Conservation (phyloP, 2,113 vertebrate genomes). For the Gnathochromis pfefferi region DNA sequence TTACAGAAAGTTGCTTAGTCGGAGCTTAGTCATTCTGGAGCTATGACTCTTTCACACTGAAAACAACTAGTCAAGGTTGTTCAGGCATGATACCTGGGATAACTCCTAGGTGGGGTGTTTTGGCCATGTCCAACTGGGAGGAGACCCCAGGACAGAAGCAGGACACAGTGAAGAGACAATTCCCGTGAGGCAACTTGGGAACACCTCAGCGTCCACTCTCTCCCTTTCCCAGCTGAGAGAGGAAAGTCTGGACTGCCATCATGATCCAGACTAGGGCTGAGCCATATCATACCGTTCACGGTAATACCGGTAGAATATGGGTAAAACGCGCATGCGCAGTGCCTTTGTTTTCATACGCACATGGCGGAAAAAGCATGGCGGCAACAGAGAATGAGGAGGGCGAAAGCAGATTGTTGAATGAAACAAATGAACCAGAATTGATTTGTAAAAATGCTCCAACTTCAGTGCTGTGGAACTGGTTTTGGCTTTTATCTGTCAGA, state of each 20-base stretch:
- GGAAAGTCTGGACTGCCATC: not conserved
- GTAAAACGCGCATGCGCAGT: not conserved
- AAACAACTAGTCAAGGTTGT: not conserved
- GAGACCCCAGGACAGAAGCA: not conserved
- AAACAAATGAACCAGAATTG: not conserved
- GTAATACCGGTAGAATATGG: not conserved
- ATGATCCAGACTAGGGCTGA: not conserved
- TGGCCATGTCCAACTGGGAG: not conserved
- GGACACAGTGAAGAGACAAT: not conserved
- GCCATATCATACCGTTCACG: not conserved
- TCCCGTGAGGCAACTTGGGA: not conserved
- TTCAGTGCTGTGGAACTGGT: not conserved
- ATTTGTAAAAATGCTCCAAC: not conserved
- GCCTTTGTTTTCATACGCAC: not conserved
- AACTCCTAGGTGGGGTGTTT: not conserved
- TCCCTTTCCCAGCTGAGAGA: not conserved
- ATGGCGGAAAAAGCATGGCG: not conserved
- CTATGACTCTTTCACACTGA: not conserved
- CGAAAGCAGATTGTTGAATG: accelerated
- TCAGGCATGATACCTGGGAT: not conserved
- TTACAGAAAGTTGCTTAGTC: not conserved
- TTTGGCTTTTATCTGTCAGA: not conserved
- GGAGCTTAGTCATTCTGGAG: not conserved
- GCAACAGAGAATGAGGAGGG: not conserved
- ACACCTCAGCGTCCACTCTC: not conserved